phyloP scores from a whole-genome alignment of 2,113 vertebrate species.

The Thamnaconus septentrionalis region DNA sequence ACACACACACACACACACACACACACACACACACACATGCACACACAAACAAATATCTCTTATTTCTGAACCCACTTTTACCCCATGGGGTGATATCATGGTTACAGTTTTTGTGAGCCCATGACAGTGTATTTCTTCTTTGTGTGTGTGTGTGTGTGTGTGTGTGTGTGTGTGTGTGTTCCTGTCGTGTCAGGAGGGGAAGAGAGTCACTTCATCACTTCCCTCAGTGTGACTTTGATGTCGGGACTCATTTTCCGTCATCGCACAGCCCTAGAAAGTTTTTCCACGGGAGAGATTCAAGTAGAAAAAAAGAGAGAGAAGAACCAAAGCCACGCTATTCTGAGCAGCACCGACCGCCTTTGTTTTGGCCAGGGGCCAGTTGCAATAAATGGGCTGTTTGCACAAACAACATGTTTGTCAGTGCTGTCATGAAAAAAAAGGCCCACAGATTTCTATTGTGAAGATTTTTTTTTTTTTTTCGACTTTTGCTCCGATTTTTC shows the following conservation, averaged over 20 bases:
- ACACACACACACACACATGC: too few relatives aligned
- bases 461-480: constrained; percentile 43
- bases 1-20: too few relatives aligned
- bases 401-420: too few relatives aligned
- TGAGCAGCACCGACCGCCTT: constrained; percentile 35
- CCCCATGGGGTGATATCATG: constrained; percentile 42
- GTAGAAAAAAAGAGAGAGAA: constrained; percentile 8
- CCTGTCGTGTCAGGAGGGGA: constrained; percentile 50
- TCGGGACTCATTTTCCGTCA: constrained; percentile 65
- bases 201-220: constrained; percentile 64
- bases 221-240: constrained; percentile 63
- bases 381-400: too few relatives aligned
- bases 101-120: constrained; percentile 7
- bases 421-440: too few relatives aligned
- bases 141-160: constrained; percentile 9
- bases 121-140: too few relatives aligned
- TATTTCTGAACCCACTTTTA: constrained; percentile 25
- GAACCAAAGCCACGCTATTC: constrained; percentile 38
- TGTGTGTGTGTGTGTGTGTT: constrained; percentile 14
- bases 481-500: too few relatives aligned
- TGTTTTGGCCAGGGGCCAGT: constrained; percentile 59
- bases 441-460: too few relatives aligned
- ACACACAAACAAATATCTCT: too few relatives aligned
- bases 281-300: too few relatives aligned
- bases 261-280: constrained; percentile 46